Base-by-base conservation (phyloP, 2,888 invertebrate species). In the Linnaemya vulpina region DNA sequence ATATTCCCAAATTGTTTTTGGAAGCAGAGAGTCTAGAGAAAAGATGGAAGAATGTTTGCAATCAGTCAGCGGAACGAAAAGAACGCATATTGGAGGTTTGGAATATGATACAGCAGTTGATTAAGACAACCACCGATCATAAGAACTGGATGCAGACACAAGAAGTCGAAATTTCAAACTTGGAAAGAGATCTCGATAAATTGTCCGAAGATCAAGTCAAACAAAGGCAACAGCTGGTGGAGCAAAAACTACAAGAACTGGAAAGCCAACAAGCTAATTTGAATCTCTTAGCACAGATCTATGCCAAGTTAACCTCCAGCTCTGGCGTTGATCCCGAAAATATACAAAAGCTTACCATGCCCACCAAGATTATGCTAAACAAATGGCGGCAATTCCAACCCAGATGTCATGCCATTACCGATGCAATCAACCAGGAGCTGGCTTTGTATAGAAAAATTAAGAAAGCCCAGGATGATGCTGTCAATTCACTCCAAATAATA, bases 41-140 rank as follows among this genome's bases (percentile, higher is more conserved):
- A 89, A 94, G 96, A 86, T 97, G 97, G 97, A 96, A 95, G 88
- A 94, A 94, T 58, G 95, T 96, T 1, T 97, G 96, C 89, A 94
- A 94, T 3, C 94, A 94, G 89, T 96, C 96, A 0, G 94, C 95
- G 8, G 95, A 95, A 76, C 93, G 96, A 2, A 96, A 96, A 90
- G 94, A 94, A 0, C 95, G 94, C 79, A 95, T 96, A 79, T 91
- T 94, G 1, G 91, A 93, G 55, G 93, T 94, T 0, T 95, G 95
- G 95, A 94, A 94, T 83, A 89, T 95, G 8, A 89, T 95, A 15
- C 94, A 94, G 87, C 94, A 95, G 80, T 91, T 96, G 2, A 91
- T 94, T 11, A 93, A 93, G 70, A 88, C 93, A n/a, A 94, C 93
- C 70, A 90, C 89, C 0, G 94, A 94, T 11, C 93, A 95, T 87